Conservation (phyloP, 1,140 invertebrate genomes). For the Meloidogyne hapla region DNA sequence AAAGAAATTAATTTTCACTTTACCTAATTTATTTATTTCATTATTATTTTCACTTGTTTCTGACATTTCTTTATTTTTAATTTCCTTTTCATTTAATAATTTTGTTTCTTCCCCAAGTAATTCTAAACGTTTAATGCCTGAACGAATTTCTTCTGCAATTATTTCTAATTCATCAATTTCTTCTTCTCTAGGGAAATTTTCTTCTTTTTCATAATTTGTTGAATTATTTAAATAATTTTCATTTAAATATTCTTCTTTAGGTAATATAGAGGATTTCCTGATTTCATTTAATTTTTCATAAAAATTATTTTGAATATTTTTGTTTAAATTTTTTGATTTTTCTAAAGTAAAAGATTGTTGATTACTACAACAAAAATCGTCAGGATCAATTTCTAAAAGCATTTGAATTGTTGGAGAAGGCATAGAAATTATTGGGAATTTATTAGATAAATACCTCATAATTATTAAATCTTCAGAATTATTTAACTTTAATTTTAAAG, state of each 20-base stretch:
- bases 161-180: conserved; percentile 6
- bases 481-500: not conserved
- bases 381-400: conserved; percentile 5
- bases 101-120: not conserved
- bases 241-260: not conserved
- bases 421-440: not conserved
- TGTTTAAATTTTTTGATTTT: too few relatives aligned
- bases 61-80: not conserved
- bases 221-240: not conserved
- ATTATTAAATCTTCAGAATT: not conserved
- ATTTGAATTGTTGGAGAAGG: conserved; percentile 17
- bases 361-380: conserved; percentile 4
- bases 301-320: too few relatives aligned
- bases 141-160: not conserved
- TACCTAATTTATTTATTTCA: not conserved
- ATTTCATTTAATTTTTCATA: too few relatives aligned
- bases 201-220: too few relatives aligned
- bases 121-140: not conserved
- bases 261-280: too few relatives aligned
- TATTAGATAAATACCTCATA: conserved; percentile 3
- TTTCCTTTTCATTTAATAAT: not conserved
- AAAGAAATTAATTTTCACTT: not conserved
- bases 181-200: not conserved
- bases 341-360: too few relatives aligned
- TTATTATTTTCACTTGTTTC: too few relatives aligned